Evolutionary conservation across 2,797 vertebrate genomes (phyloP), one percentile per base, ranked within the genome.

Genomic region (Sebastes dallii): DNA sequence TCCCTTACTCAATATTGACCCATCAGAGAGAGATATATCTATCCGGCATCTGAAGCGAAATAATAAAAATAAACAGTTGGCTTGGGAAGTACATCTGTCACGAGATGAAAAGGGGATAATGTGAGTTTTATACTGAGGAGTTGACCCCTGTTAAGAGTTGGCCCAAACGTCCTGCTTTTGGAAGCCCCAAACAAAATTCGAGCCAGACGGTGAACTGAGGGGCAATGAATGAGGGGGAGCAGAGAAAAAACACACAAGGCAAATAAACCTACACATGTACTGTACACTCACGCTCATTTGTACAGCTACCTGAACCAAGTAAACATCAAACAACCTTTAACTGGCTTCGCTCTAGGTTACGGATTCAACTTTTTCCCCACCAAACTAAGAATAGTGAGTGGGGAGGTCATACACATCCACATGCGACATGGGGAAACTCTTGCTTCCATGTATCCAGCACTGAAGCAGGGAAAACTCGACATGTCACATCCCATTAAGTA

Each of bases 31-130:
- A 87, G 83, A 92, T 91, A 88, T 84, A 91, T 87, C 75, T 70
- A 80, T 86, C 79, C 82, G 61, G 87, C 84, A 91, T 93, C 84
- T 87, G 79, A 90, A 91, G 84, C 72, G 42, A 91, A 90, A 91
- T 87, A 90, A 91, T 89, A 89, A 90, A 69, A 94, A 92, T 82
- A 93, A 93, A 92, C 86, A 89, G 73, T 82, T 93, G 91, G 86
- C 87, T 69, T 56, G 60, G 62, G 85, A 81, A 81, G 81, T 76
- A 76, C 10, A 78, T 89, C 84, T 91, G 88, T 81, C 89, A 92
- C 60, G 42, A 85, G 91, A 93, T 91, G 84, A 91, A 92, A 82
- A 80, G 87, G 81, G 75, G 68, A 93, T 90, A 89, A 90, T 90
- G 78, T 64, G 72, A 79, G 84, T 94, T 95, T 93, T 88, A 92